phyloP scores from a whole-genome alignment of 2,888 invertebrate genomes.

The Leptogaster cylindrica region DNA sequence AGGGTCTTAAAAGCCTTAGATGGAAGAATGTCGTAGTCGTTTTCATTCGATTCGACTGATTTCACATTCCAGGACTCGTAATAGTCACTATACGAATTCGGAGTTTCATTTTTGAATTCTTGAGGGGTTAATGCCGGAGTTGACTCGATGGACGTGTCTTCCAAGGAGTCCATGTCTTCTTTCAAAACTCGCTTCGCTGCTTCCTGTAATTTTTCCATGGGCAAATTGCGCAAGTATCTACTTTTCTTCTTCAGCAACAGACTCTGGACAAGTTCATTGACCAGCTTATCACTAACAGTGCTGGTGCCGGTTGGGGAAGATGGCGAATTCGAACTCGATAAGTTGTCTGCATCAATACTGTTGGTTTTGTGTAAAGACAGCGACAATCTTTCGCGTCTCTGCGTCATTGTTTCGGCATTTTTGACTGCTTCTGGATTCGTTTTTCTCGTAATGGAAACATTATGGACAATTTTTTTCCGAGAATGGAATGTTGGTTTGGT shows the following conservation, averaged over 20 bases:
- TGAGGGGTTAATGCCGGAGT: slow-evolving; percentile 64
- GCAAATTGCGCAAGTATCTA: slow-evolving; percentile 64
- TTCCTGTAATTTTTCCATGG: slow-evolving; percentile 67
- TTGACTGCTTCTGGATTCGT: slow-evolving; percentile 56
- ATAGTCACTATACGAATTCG: slow-evolving; percentile 64
- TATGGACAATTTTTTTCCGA: slow-evolving; percentile 59
- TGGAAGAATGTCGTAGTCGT: slow-evolving; percentile 64
- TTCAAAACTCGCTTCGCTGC: slow-evolving; percentile 66
- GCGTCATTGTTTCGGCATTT: slow-evolving; percentile 60
- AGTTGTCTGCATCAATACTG: slow-evolving; percentile 64
- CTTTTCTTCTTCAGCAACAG: slow-evolving; percentile 66
- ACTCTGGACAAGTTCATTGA: slow-evolving; percentile 67
- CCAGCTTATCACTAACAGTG: slow-evolving; percentile 64
- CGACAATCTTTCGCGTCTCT: slow-evolving; percentile 64
- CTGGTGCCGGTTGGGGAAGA: slow-evolving; percentile 61
- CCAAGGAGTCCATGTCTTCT: slow-evolving; percentile 65
- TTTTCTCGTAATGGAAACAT: slow-evolving; percentile 61
- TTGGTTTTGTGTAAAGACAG: slow-evolving; percentile 63
- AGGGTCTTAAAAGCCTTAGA: slow-evolving; percentile 67
- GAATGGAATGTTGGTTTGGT: slow-evolving; percentile 51
- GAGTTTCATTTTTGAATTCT: slow-evolving; percentile 60
- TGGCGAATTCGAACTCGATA: slow-evolving; percentile 65
- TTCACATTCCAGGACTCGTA: slow-evolving; percentile 65
- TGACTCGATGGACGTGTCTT: slow-evolving; percentile 62
- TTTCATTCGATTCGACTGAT: slow-evolving; percentile 49